Conservation (phyloP, 2,113 vertebrate species). For the Nothocercus nigrocapillus region DNA sequence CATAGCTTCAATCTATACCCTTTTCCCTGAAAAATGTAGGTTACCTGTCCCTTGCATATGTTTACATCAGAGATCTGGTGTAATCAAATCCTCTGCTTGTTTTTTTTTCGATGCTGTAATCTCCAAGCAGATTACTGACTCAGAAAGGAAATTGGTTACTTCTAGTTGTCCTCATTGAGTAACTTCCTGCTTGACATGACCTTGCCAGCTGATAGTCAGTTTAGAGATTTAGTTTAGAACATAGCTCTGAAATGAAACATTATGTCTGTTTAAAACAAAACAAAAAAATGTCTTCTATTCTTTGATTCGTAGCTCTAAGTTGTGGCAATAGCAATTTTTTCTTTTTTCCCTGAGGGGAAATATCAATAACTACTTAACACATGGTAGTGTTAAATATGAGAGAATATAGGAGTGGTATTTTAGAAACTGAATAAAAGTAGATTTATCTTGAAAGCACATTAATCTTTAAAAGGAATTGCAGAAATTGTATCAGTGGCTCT, state of each 20-base stretch:
- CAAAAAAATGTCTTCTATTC: background rate
- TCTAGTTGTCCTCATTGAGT: constrained; percentile 29
- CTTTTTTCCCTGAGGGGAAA: background rate
- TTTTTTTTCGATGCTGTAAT: constrained; percentile 42
- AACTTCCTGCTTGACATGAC: constrained; percentile 9
- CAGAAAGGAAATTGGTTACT: constrained; percentile 11
- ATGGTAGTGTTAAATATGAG: background rate
- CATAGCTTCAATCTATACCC: rapidly evolving
- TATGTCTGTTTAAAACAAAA: background rate
- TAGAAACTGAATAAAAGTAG: background rate
- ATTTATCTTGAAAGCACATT: background rate
- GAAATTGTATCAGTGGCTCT: rapidly evolving
- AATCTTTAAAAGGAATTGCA: background rate
- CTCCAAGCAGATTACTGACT: constrained; percentile 64
- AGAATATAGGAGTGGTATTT: background rate
- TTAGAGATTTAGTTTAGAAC: background rate
- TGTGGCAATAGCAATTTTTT: background rate
- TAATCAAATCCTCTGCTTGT: constrained; percentile 22
- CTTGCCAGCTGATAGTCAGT: background rate
- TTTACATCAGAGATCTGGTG: background rate
- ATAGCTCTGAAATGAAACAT: background rate
- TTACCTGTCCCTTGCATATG: background rate
- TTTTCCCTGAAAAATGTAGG: background rate
- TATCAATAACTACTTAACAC: background rate
- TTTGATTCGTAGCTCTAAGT: background rate